Base-by-base conservation (phyloP, 2,113 vertebrate species). In the Balaeniceps rex region DNA sequence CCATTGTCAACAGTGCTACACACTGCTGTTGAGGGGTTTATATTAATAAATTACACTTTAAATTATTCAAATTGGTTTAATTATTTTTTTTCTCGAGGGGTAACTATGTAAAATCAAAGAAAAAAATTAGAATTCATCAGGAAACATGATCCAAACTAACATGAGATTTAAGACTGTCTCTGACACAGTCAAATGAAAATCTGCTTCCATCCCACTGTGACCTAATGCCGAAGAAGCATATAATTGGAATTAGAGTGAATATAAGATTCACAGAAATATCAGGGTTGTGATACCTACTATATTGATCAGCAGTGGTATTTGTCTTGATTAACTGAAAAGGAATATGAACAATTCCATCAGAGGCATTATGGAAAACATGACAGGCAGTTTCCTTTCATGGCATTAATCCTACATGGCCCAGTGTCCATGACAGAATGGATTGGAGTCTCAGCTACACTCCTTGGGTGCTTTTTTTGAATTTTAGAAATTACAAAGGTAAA, bases 241-340 rank as follows among this genome's bases (percentile, higher is more conserved):
- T 94, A 96, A 94, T 44, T 96, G 66, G 70, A 93, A 82, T 78
- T 77, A 63, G 36, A 66, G 60, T 77, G 68, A 96, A 93, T 74
- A 72, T 51, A 82, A 71, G 60, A 90, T 6, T 81, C 91, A 93
- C 33, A 83, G 70, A 96, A 83, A 58, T 87, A 92, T 23, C 38
- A 91, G 71, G 96, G 71, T 83, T 97, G 65, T 93, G 74, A 80
- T 78, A 87, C 8, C 1, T 91, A 55, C 54, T 93, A 55, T 85
- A 92, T 72, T 74, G 14, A 38, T 89, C 68, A 90, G 42, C 19
- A 34, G 42, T 74, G 80, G n/a, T 64, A 52, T 91, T 97, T 94
- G 28, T 92, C 49, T 93, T 93, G 60, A 74, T 1, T 23, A 84
- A 54, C 33, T 68, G 72, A 57, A 54, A 79, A 94, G 94, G 38